phyloP scores from a whole-genome alignment of 2,888 invertebrate genomes.

The Subacronicta megacephala region DNA sequence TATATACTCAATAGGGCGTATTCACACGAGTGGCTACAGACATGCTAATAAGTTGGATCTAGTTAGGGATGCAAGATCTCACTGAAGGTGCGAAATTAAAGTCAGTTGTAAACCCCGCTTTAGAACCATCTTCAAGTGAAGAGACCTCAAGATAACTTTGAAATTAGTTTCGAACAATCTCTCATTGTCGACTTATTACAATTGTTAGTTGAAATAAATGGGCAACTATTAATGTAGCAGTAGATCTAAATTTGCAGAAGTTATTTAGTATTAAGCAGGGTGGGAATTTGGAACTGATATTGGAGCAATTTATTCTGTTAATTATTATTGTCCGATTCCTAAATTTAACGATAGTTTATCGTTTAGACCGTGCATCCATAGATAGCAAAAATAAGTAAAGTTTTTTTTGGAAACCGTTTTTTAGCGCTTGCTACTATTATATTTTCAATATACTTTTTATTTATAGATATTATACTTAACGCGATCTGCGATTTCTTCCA shows the following conservation, averaged over 20 bases:
- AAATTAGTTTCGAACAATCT: conserved; percentile 73
- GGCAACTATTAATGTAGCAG: conserved; percentile 34
- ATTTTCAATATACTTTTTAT: too few species aligned
- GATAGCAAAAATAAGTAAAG: too few species aligned
- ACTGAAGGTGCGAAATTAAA: conserved; percentile 71
- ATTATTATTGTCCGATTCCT: conserved; percentile 11
- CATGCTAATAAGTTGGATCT: conserved; percentile 68
- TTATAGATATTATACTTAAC: too few species aligned
- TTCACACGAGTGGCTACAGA: conserved; percentile 56
- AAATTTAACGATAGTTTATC: neutral
- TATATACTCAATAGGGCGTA: conserved; percentile 51
- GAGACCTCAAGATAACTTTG: conserved; percentile 66
- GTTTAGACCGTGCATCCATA: too few species aligned
- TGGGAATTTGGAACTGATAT: conserved; percentile 16
- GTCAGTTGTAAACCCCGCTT: conserved; percentile 65
- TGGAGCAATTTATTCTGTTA: conserved; percentile 19
- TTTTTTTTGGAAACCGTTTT: neutral
- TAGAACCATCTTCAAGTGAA: conserved; percentile 65
- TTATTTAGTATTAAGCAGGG: conserved; percentile 28
- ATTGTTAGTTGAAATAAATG: conserved; percentile 58
- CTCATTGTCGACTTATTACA: conserved; percentile 64
- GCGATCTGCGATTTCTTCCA: too few species aligned
- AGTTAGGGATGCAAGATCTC: conserved; percentile 66
- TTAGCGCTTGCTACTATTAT: too few species aligned
- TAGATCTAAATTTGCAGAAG: conserved; percentile 27